A percentile compares a stretch with the other conserved stretches of the same genome.
phyloP scores from a whole-genome alignment of 2,888 invertebrate genomes.

The Candidula unifasciata region DNA sequence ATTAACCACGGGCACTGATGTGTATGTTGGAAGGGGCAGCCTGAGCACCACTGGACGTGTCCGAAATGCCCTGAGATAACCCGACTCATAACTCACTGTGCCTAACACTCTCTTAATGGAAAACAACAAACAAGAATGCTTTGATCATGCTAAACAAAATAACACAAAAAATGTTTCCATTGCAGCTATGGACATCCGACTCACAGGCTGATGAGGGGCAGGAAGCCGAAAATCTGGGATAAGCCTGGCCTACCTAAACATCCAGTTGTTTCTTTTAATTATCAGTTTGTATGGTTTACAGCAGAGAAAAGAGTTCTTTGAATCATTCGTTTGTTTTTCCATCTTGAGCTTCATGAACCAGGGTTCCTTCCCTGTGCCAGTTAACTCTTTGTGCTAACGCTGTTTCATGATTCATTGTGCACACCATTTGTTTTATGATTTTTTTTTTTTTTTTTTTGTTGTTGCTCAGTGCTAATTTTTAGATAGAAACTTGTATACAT shows the following conservation, averaged over 20 bases:
- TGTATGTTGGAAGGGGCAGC: too few species aligned
- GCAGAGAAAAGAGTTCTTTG: conserved; percentile 24
- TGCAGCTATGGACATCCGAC: conserved; percentile 80
- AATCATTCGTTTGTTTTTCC: conserved; percentile 13
- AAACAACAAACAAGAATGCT: too few species aligned
- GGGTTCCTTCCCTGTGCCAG: background rate
- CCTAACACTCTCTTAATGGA: too few species aligned
- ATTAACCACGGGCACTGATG: too few species aligned
- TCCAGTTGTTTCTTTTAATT: conserved; percentile 35
- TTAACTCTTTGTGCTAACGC: background rate
- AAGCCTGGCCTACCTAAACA: conserved; percentile 3
- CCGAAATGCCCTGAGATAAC: too few species aligned
- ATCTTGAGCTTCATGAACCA: conserved; percentile 5
- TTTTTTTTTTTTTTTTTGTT: background rate
- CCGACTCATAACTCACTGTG: too few species aligned
- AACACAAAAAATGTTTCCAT: too few species aligned
- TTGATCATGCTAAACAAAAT: too few species aligned
- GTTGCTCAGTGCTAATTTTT: background rate
- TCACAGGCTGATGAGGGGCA: conserved; percentile 88
- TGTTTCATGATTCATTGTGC: background rate
- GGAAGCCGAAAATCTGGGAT: conserved; percentile 55
- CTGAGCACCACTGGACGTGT: too few species aligned
- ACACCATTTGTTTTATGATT: background rate
- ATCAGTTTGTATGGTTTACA: conserved; percentile 26
- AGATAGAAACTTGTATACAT: background rate